Percentiles rank a stretch among this genome's conserved stretches.
Evolutionary conservation across 2,888 invertebrate genomes (phyloP).

Genomic region (Gymnocheta viridis): DNA sequence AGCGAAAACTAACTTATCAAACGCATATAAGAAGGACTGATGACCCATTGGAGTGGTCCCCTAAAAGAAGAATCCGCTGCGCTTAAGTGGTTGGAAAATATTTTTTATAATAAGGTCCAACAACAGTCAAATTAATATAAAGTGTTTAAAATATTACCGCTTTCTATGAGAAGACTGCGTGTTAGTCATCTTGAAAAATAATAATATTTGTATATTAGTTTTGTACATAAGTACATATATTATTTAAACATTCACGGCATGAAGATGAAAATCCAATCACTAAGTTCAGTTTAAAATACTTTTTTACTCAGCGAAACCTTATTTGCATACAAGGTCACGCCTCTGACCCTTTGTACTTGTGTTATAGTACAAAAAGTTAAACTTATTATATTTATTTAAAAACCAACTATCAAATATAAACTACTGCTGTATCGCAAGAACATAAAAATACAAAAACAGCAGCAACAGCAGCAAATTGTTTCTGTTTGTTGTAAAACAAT

Average conservation of each 20-base stretch:
- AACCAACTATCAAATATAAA: neutral
- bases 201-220: too few species aligned
- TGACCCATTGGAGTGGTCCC: too few species aligned
- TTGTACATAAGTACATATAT: too few species aligned
- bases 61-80: too few species aligned
- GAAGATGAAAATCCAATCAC: neutral
- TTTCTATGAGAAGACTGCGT: too few species aligned
- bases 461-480: slow-evolving; percentile 2
- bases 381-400: neutral
- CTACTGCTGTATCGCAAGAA: neutral
- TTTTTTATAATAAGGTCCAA: too few species aligned
- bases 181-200: too few species aligned
- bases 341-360: neutral
- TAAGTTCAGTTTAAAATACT: neutral
- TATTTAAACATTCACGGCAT: neutral
- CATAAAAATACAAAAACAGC: neutral
- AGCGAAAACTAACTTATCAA: too few species aligned
- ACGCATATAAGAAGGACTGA: too few species aligned
- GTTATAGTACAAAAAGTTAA: neutral
- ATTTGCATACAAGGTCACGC: neutral
- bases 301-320: neutral
- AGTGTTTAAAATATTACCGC: too few species aligned
- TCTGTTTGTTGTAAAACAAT: slow-evolving; percentile 10
- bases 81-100: too few species aligned
- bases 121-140: too few species aligned